phyloP scores from a whole-genome alignment of 2,888 invertebrate species.

The Campopleginae sp. region DNA sequence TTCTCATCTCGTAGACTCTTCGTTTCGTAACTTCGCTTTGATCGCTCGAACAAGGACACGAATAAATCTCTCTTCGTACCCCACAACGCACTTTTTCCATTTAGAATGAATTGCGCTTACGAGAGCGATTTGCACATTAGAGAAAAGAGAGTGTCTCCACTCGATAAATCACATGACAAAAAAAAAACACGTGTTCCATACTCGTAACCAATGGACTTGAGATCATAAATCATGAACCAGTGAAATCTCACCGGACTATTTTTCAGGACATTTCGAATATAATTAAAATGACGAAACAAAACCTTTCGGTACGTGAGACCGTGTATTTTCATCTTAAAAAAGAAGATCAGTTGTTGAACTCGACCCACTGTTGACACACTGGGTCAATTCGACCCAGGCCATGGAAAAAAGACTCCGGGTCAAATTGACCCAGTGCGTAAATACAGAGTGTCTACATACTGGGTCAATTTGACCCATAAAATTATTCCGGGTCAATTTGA shows the following conservation, averaged over 20 bases:
- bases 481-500: no score
- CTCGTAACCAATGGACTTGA: constrained; percentile 1
- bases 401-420: no score
- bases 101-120: not conserved
- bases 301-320: not conserved
- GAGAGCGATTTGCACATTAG: constrained; percentile 28
- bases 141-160: constrained; percentile 15
- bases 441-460: not conserved
- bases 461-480: not conserved
- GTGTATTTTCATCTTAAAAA: not conserved
- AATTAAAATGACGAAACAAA: not conserved
- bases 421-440: not conserved
- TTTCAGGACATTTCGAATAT: not conserved
- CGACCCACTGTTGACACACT: not conserved
- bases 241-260: not conserved
- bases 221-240: constrained; percentile 9
- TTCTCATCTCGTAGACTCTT: constrained; percentile 3
- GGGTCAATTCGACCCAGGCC: not conserved
- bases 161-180: constrained; percentile 25
- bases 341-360: not conserved
- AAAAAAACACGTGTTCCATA: not conserved
- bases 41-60: constrained; percentile 25
- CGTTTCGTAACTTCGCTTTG: constrained; percentile 15
- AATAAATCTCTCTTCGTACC: constrained; percentile 31
- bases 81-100: constrained; percentile 16